These are phyloP conservation scores for Pteropus rufus DNA, from an alignment of 2,797 vertebrate genomes.

Conservation along the genomic window DNA sequence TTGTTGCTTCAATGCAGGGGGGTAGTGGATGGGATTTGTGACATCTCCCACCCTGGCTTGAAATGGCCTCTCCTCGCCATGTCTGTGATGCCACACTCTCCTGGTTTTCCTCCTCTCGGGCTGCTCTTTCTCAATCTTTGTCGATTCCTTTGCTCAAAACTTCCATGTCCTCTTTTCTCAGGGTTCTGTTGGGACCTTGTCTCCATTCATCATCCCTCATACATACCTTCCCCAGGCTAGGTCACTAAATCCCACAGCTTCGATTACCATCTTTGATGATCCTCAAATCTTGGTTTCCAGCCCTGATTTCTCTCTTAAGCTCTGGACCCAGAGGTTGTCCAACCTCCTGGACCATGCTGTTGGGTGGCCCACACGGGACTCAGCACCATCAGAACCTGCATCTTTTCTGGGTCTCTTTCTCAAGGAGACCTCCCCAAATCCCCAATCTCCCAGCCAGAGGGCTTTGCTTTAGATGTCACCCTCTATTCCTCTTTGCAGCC, in stretches of 20 bases:
- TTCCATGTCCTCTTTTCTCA: not conserved
- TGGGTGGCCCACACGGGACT: not conserved
- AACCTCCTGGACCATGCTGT: not conserved
- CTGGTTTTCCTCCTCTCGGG: not conserved
- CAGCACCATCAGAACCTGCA: not conserved
- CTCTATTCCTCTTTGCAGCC: no score
- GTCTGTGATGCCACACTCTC: not conserved
- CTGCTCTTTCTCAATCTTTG: not conserved
- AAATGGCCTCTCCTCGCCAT: not conserved
- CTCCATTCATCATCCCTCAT: not conserved
- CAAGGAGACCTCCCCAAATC: not conserved
- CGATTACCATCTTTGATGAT: not conserved
- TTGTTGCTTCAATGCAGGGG: not conserved
- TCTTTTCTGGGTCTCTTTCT: not conserved
- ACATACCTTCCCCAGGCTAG: not conserved
- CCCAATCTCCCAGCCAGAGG: not conserved
- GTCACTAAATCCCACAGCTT: conserved; percentile 10
- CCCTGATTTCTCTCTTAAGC: not conserved
- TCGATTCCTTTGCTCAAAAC: not conserved
- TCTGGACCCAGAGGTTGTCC: not conserved
- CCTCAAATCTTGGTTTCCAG: conserved; percentile 2
- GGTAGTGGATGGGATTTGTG: not conserved
- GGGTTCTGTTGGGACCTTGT: not conserved
- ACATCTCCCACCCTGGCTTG: not conserved
- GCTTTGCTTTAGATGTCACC: not conserved